Evolutionary conservation across 2,888 invertebrate species (phyloP).

Genomic region (Scaptomyza flava): DNA sequence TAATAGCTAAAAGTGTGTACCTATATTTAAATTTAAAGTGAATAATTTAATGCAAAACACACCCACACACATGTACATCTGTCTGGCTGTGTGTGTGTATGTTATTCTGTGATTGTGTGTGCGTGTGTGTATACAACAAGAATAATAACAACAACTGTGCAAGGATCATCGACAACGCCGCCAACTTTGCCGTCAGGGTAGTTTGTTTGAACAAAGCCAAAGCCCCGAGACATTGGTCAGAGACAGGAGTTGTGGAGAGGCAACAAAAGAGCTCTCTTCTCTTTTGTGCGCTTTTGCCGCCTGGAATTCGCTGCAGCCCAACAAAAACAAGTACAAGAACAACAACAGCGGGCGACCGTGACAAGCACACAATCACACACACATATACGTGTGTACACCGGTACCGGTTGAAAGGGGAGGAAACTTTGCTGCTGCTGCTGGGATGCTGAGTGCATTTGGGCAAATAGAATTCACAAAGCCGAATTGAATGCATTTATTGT

Average conservation of each 20-base stretch:
- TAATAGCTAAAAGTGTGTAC: conserved; percentile 50
- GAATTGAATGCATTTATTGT: conserved; percentile 51
- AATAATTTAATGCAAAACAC: conserved; percentile 56
- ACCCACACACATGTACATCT: conserved; percentile 30
- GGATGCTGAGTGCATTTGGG: conserved; percentile 46
- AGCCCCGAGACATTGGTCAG: conserved; percentile 34
- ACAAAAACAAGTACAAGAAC: conserved; percentile 33
- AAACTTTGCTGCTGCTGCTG: conserved; percentile 54
- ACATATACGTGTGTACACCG: conserved; percentile 6
- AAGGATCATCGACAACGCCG: conserved; percentile 61
- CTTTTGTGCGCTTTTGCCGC: conserved; percentile 78
- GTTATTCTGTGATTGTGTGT: conserved; percentile 46
- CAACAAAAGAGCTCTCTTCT: conserved; percentile 40
- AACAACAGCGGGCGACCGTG: conserved; percentile 44
- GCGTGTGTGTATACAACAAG: conserved; percentile 61
- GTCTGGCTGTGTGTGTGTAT: conserved; percentile 47
- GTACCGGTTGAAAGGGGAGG: conserved; percentile 61
- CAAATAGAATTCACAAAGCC: conserved; percentile 47
- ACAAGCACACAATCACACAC: conserved; percentile 13
- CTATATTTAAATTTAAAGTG: conserved; percentile 48
- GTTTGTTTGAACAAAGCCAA: conserved; percentile 74
- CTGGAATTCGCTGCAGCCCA: conserved; percentile 70
- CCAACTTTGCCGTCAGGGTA: conserved; percentile 62
- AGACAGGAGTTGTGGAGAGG: conserved; percentile 19
- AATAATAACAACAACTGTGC: conserved; percentile 50